Evolutionary conservation across 2,797 vertebrate genomes (phyloP), one percentile per base, ranked within the genome.

Genomic region (Glossophaga mutica): DNA sequence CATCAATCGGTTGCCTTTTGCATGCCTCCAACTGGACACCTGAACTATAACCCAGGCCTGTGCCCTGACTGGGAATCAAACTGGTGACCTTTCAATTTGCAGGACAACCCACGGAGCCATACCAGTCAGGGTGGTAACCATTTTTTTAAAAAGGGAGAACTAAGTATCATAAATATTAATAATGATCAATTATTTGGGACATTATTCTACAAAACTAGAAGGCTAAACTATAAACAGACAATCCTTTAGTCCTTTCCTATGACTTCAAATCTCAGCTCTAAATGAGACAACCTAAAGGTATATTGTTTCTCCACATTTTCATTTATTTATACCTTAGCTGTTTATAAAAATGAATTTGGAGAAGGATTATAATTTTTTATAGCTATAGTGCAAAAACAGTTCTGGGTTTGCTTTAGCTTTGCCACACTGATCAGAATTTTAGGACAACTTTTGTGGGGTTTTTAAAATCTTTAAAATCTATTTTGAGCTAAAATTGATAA

Each of bases 401-500:
- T 93, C 2, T 0, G 84, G 52, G 37, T 44, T 90, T 67, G 0
- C 18, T 95, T 97, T 26, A 85, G 90, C 44, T 83, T 79, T 96
- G 21, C 10, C 8, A 11, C 73, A 96, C 14, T 29, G 4, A 18
- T 44, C 52, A 73, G 62, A 39, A 84, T 88, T 97, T 97, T 59
- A 68, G 91, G 95, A 96, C 68, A 26, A 2, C 68, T 96, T 79
- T 62, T 2, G 1, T 1, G 0, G 77, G 42, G 16, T 65, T 96
- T 55, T 92, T 1, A 93, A 95, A 91, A 0, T 95, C 90, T 55
- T 92, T 1, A 93, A 95, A 91, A 0, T 95, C 90, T 97, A 96
- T 96, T 98, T 83, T 81, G 62, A 98, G 97, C 73, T 82, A 74
- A 29, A 97, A 90, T 0, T 94, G 95, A 97, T 95, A 90, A 97